phyloP scores from a whole-genome alignment of 2,888 invertebrate species.

The Blastobasis adustella region DNA sequence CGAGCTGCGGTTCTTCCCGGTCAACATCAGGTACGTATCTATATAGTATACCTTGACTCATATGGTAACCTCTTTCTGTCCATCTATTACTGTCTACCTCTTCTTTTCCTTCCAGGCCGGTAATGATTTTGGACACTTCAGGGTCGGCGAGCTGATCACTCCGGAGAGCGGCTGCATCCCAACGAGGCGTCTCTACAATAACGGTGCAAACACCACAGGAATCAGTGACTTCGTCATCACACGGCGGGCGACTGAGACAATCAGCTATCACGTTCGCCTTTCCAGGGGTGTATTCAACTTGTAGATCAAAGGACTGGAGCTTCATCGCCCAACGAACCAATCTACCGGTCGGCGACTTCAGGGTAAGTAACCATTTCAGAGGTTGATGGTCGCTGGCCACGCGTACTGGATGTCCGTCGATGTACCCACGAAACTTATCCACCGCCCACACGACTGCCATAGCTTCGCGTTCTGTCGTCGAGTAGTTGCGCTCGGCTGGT shows the following conservation, averaged over 20 bases:
- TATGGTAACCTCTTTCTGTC: neutral
- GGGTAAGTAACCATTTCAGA: constrained; percentile 40
- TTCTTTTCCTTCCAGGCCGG: constrained; percentile 13
- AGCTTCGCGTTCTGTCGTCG: constrained; percentile 41
- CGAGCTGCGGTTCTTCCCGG: neutral
- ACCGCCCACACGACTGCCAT: constrained; percentile 18
- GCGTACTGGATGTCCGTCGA: constrained; percentile 33
- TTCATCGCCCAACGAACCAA: constrained; percentile 49
- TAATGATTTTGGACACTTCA: constrained; percentile 16
- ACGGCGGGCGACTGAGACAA: constrained; percentile 11
- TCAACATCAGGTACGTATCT: neutral
- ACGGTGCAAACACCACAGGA: constrained; percentile 15
- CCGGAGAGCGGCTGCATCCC: constrained; percentile 9
- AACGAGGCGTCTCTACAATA: constrained; percentile 4
- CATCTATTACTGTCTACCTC: constrained; percentile 4
- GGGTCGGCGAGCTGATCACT: constrained; percentile 14
- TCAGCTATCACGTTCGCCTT: constrained; percentile 20
- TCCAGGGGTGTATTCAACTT: constrained; percentile 40
- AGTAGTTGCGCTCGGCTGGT: constrained; percentile 5
- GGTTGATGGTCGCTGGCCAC: constrained; percentile 50
- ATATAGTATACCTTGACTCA: neutral
- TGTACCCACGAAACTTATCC: constrained; percentile 21
- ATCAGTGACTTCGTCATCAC: neutral
- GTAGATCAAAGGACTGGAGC: constrained; percentile 38
- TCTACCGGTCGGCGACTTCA: constrained; percentile 44